Conservation (phyloP, 2,113 vertebrate species). For the Heterocephalus glaber region DNA sequence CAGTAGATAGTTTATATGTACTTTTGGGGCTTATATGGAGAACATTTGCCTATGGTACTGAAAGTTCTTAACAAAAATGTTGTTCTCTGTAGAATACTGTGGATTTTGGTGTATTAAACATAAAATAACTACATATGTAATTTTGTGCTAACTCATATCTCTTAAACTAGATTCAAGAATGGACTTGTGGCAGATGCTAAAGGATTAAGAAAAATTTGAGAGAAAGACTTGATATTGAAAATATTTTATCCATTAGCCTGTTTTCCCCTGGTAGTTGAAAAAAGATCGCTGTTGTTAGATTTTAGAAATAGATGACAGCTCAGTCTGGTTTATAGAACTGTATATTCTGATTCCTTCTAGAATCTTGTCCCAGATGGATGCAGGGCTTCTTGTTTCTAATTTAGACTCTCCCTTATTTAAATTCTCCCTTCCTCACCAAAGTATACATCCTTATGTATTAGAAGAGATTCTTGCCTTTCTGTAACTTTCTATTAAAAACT, state of each 20-base stretch:
- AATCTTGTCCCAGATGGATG: background rate
- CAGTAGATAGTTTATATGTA: background rate
- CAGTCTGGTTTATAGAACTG: background rate
- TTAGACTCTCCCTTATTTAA: slow-evolving; percentile 9
- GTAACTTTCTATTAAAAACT: slow-evolving; percentile 16
- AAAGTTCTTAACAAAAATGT: background rate
- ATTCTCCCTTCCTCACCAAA: background rate
- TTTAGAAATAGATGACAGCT: background rate
- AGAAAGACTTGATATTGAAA: slow-evolving; percentile 45
- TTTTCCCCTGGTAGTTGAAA: background rate
- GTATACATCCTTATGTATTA: background rate
- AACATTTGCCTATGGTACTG: background rate
- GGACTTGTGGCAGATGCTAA: background rate
- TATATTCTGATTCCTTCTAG: background rate
- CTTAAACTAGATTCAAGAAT: background rate
- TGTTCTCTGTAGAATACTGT: background rate
- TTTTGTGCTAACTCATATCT: background rate
- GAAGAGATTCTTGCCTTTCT: slow-evolving; percentile 10
- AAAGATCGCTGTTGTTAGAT: background rate
- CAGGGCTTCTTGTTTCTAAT: background rate
- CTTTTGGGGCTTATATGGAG: background rate
- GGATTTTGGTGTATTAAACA: slow-evolving; percentile 25
- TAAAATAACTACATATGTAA: background rate
- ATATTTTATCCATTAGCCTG: background rate
- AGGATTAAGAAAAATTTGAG: slow-evolving; percentile 50